Conservation (phyloP, 1,140 invertebrate species). For the Planococcus citri region DNA sequence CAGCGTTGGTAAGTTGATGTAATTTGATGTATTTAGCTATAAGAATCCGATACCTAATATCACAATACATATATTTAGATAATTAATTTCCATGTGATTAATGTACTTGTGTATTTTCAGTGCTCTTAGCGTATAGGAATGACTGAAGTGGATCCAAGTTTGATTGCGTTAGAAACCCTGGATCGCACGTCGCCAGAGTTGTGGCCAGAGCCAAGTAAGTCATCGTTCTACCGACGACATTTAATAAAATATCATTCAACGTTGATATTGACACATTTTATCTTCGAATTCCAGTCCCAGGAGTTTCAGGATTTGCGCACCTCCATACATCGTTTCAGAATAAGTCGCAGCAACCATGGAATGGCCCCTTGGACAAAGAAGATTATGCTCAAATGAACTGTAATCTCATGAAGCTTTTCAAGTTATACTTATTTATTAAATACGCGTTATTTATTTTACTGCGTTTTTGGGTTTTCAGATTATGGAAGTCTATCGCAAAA, state of each 20-base stretch:
- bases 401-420: not conserved
- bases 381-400: constrained; percentile 35
- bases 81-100: no score
- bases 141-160: constrained; percentile 29
- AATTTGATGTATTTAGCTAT: not conserved
- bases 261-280: not conserved
- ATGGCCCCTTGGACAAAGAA: constrained; percentile 32
- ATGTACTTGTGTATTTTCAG: not conserved
- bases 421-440: no score
- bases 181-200: constrained; percentile 80
- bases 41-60: no score
- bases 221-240: no score
- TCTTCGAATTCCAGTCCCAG: constrained; percentile 21
- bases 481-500: constrained; percentile 47
- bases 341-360: constrained; percentile 31
- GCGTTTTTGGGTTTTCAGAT: constrained; percentile 24
- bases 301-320: constrained; percentile 25
- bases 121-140: not conserved
- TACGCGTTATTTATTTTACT: not conserved
- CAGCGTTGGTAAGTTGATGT: constrained; percentile 6
- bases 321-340: constrained; percentile 21
- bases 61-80: no score
- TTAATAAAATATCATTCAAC: not conserved
- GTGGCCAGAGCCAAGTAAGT: constrained; percentile 87
- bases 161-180: constrained; percentile 74